A percentile compares a stretch with the other conserved stretches of the same genome.
phyloP scores from a whole-genome alignment of 1,140 invertebrate species.

The Drosophila arawakana region DNA sequence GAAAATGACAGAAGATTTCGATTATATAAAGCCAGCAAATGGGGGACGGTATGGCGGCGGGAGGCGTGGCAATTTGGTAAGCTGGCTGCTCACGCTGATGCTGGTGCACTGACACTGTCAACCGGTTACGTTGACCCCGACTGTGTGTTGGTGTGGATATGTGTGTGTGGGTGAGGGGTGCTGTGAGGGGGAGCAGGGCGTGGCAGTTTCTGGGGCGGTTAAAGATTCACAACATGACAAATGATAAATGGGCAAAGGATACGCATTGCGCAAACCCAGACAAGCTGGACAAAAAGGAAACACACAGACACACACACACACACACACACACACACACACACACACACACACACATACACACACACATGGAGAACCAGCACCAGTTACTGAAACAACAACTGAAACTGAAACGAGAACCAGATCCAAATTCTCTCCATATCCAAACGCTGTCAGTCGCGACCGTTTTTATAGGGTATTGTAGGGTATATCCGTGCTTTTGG shows the following conservation, averaged over 20 bases:
- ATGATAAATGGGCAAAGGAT: conserved; percentile 53
- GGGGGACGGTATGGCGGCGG: conserved; percentile 8
- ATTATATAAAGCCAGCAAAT: conserved; percentile 62
- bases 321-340: neutral
- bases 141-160: neutral
- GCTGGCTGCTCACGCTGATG: conserved; percentile 42
- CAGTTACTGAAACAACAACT: conserved; percentile 3
- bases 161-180: too few species aligned
- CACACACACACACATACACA: neutral
- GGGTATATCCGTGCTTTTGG: neutral
- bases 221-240: conserved; percentile 57
- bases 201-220: conserved; percentile 26
- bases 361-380: neutral
- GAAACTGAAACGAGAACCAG: neutral
- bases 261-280: conserved; percentile 44
- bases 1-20: conserved; percentile 77
- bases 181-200: neutral
- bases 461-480: neutral
- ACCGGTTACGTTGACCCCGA: conserved; percentile 68
- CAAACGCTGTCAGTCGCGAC: conserved; percentile 33
- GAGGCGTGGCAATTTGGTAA: conserved; percentile 27
- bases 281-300: neutral
- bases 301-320: neutral
- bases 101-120: conserved; percentile 69
- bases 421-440: conserved; percentile 36